Base-by-base conservation (phyloP, 2,888 invertebrate genomes). In the Spicauda simplicius region DNA sequence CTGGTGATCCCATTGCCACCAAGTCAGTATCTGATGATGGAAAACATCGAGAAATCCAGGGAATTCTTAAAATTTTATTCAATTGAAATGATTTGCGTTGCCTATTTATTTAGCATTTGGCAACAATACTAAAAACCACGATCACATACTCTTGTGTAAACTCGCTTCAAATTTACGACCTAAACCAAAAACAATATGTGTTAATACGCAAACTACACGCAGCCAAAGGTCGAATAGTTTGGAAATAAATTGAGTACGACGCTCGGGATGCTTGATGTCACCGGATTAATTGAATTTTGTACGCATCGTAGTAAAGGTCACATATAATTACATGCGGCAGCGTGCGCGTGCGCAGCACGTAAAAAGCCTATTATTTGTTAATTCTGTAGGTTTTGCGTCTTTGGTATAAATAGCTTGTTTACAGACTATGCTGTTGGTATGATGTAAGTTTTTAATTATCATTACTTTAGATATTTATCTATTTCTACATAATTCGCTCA, bases 181-280 rank as follows among this genome's bases (percentile, higher is more conserved):
- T 25, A 25, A 25, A 25, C 16, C 48, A 16, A 58, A 58, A 45
- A 58, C 58, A 60, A 33, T 48, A 48, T 10, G 16, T 30, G 50
- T 7, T 60, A 60, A 60, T 33, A 45, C 12, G 25, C 30, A 59
- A 25, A 50, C n/a, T 60, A 60, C 16, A 60, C 18, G 16, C 19
- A 33, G 12, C 30, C 18, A 60, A 50, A 60, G 59, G 59, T 33
- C 59, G 30, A 25, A 45, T 41, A 18, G 50, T 30, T 33, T 30
- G 30, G 16, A 16, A 50, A 50, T 59, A 59, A 50, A 59, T 50
- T 48, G 59, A 19, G 19, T 50, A 50, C 6, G 20, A 12, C 18
- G 33, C 33, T 33, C 54, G 59, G 65, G 59, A 65, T 65, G 59
- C 45, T 59, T 65, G 65, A 65, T 65, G 65, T 59, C 65, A 65